Percentiles rank a stretch among this genome's conserved stretches.
phyloP scores from a whole-genome alignment of 2,888 invertebrate species.

The Malthinus flaveolus region DNA sequence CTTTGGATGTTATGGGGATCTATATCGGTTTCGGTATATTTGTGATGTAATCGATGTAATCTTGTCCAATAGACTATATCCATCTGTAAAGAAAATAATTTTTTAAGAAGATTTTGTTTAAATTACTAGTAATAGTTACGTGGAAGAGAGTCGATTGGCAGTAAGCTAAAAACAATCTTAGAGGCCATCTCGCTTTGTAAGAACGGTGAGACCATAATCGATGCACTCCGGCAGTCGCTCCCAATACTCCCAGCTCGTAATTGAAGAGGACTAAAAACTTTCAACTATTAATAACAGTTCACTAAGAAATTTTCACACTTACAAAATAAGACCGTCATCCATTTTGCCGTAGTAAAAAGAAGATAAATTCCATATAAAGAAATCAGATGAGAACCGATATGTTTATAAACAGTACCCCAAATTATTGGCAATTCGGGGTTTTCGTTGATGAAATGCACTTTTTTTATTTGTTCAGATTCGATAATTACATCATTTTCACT shows the following conservation, averaged over 20 bases:
- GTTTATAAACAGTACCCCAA: neutral
- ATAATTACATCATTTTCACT: neutral
- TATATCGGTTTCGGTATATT: constrained; percentile 3
- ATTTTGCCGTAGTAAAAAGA: neutral
- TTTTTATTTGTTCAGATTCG: neutral
- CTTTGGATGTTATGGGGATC: neutral
- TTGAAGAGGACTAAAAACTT: neutral
- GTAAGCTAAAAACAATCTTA: constrained; percentile 58
- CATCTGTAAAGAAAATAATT: neutral
- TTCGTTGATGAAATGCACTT: neutral
- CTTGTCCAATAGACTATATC: neutral
- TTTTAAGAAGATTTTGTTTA: neutral
- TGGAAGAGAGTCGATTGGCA: neutral
- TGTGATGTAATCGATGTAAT: neutral
- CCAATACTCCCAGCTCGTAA: constrained; percentile 61
- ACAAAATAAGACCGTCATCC: neutral
- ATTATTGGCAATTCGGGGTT: neutral
- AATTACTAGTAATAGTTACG: neutral
- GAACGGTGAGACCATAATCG: constrained; percentile 70
- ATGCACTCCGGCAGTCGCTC: constrained; percentile 71
- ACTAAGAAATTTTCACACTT: neutral
- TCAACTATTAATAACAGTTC: neutral
- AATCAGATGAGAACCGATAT: neutral
- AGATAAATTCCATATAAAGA: constrained; percentile 52
- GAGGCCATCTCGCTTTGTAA: constrained; percentile 66